These are phyloP conservation scores for Amphiura filiformis DNA, from an alignment of 35 echinoderm and acorn worm species.

Conservation along the genomic window DNA sequence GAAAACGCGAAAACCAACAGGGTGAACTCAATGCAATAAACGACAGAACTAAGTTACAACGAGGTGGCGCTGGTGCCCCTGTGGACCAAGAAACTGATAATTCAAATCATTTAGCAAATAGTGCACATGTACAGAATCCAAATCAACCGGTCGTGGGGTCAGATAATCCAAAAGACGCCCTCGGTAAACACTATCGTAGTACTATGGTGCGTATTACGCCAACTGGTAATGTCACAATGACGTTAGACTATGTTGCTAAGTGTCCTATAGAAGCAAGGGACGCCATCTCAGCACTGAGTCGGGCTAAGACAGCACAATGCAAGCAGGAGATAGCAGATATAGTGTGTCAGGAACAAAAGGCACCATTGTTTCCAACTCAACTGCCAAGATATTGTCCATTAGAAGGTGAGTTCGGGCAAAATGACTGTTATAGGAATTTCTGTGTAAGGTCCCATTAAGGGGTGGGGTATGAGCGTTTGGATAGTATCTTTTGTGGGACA, in stretches of 20 bases:
- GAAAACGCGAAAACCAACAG: neutral
- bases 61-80: neutral
- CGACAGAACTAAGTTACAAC: neutral
- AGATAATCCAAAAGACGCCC: neutral
- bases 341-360: slow-evolving; percentile 62
- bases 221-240: slow-evolving; percentile 20
- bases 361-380: slow-evolving; percentile 59
- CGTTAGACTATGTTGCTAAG: slow-evolving; percentile 55
- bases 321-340: slow-evolving; percentile 90
- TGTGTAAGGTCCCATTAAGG: too few relatives aligned
- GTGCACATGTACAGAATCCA: neutral
- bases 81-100: slow-evolving; percentile 21
- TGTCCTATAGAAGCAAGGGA: slow-evolving; percentile 48
- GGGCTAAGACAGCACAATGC: slow-evolving; percentile 63
- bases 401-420: slow-evolving; percentile 1
- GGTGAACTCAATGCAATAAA: neutral
- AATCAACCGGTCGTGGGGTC: neutral
- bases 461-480: too few relatives aligned
- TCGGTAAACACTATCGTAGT: slow-evolving; percentile 41
- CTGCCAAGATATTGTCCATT: slow-evolving; percentile 61
- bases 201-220: slow-evolving; percentile 35
- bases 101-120: slow-evolving; percentile 29
- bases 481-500: too few relatives aligned
- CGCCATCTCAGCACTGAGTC: slow-evolving; percentile 70
- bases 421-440: neutral